Base-by-base conservation (phyloP, 1,140 invertebrate species). In the Monomorium pharaonis region DNA sequence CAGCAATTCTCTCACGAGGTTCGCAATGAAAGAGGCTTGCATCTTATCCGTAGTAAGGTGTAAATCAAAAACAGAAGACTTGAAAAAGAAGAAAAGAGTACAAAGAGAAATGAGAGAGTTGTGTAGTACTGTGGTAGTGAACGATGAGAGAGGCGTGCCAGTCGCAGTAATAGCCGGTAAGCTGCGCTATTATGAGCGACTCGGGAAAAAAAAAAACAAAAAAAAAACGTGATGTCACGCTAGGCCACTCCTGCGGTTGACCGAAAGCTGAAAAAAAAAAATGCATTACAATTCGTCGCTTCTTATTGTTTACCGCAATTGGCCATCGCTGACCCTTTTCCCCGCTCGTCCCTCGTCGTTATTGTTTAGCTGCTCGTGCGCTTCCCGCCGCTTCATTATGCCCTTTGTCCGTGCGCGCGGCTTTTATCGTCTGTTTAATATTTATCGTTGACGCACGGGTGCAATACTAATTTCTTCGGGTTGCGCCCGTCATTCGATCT, bases 101-200 rank as follows among this genome's bases (percentile, higher is more conserved):
- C 3, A 49, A 24, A 62, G 14, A 54, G 58, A 16, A n/a, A 54
- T 12, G 33, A 37, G 51, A 3, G 24, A 65, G 7, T 14, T 60
- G 72, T 72, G 54, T 78, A 84, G 89, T 81, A 90, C 67, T 80
- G 74, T 62, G 90, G 70, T 89, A 76, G 91, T 89, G 88, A 92
- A 92, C 91, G 92, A 92, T 92, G 92, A 92, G 88, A 92, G 91
- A 86, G 92, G 92, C 91, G 91, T 92, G 90, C 89, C 89, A 63
- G 85, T 86, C 76, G 84, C 86, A 88, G 89, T 92, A 92, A 92
- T 92, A 92, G 89, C 90, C 81, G 91, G 92, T 92, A 92, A 92
- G 89, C 90, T 91, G 89, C 77, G 91, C 89, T 92, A 92, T 92
- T 92, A 92, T 90, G 85, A 89, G 78, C 69, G 44, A 72, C 78